Percentiles rank a stretch among this genome's conserved stretches.
Conservation (phyloP, 2,888 invertebrate species). For the Aspidiotus destructor region DNA sequence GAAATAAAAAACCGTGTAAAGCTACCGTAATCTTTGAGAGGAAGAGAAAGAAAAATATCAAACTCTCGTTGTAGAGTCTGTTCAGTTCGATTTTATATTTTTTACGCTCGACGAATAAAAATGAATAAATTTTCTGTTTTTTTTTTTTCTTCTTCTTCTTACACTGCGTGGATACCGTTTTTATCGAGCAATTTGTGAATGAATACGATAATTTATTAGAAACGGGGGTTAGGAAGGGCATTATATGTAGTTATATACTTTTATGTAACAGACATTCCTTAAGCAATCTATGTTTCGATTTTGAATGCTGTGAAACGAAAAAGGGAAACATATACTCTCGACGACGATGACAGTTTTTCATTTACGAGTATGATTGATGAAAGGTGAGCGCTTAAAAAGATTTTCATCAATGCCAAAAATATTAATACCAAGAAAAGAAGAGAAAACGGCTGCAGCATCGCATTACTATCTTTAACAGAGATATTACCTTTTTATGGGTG, state of each 20-base stretch:
- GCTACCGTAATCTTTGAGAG: too few relatives aligned
- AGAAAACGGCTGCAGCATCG: conserved; percentile 1
- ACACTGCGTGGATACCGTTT: neutral
- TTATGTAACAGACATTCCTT: neutral
- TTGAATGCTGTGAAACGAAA: neutral
- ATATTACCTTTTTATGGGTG: too few relatives aligned
- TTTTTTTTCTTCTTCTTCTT: too few relatives aligned
- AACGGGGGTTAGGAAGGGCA: neutral
- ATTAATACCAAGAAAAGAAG: neutral
- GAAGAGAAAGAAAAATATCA: too few relatives aligned
- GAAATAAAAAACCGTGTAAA: too few relatives aligned
- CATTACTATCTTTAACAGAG: neutral
- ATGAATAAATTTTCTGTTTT: too few relatives aligned
- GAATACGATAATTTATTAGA: conserved; percentile 1
- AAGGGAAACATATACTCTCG: neutral
- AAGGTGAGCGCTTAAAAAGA: conserved; percentile 4
- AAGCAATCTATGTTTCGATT: conserved; percentile 4
- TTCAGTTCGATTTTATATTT: too few relatives aligned
- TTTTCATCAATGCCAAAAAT: conserved; percentile 1
- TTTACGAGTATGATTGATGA: conserved; percentile 2
- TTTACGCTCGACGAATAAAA: too few relatives aligned
- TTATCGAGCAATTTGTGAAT: conserved; percentile 1
- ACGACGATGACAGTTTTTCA: conserved; percentile 4
- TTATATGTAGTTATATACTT: neutral
- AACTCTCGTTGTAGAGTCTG: too few relatives aligned